Conservation (phyloP, 2,113 vertebrate genomes). For the Ardeotis arabs region DNA sequence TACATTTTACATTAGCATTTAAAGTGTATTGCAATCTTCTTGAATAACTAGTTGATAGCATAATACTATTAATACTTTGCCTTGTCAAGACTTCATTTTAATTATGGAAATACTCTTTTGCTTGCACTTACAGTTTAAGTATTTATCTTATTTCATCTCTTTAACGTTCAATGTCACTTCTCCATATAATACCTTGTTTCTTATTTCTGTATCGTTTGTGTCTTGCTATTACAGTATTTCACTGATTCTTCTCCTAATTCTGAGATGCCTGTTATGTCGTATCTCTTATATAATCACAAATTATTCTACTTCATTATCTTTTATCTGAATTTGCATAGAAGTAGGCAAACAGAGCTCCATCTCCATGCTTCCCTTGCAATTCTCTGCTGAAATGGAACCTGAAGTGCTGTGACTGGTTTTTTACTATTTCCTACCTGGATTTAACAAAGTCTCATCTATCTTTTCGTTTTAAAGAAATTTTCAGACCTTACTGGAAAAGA, state of each 20-base stretch:
- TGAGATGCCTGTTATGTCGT: neutral
- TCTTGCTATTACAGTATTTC: neutral
- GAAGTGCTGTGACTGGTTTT: neutral
- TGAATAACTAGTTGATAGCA: neutral
- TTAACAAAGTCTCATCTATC: neutral
- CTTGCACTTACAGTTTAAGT: neutral
- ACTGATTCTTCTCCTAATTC: neutral
- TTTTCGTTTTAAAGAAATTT: neutral
- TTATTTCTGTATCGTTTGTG: neutral
- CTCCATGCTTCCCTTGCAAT: neutral
- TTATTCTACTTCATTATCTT: neutral
- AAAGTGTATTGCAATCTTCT: neutral
- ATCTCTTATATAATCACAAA: neutral
- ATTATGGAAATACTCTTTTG: neutral
- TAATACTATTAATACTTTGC: neutral
- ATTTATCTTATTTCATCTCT: neutral
- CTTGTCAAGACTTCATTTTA: neutral
- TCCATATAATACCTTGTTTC: neutral
- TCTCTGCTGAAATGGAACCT: neutral
- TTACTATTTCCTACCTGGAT: neutral
- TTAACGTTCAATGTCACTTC: neutral
- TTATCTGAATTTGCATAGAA: neutral
- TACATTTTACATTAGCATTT: neutral
- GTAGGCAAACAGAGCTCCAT: neutral
- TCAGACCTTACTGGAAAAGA: neutral